phyloP scores from a whole-genome alignment of 2,113 vertebrate genomes.

The Limanda limanda region DNA sequence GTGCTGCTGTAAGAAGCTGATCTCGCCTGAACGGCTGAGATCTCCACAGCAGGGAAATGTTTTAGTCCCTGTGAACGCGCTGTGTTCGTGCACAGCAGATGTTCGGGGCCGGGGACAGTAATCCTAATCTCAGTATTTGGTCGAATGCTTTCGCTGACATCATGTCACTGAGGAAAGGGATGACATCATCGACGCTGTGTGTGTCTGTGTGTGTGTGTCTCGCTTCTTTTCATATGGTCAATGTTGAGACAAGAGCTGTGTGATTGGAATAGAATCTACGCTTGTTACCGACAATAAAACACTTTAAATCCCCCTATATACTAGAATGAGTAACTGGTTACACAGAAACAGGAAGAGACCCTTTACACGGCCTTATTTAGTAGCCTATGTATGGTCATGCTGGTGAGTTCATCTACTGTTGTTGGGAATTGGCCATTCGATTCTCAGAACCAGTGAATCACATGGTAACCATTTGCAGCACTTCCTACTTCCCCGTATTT shows the following conservation, averaged over 20 bases:
- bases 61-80: conserved; percentile 1
- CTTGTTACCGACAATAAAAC: not conserved
- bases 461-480: not conserved
- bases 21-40: conserved; percentile 14
- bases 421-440: conserved; percentile 42
- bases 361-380: conserved; percentile 10
- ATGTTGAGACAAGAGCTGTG: not conserved
- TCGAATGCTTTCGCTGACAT: conserved; percentile 53
- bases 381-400: conserved; percentile 22
- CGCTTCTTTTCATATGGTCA: conserved; percentile 7
- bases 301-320: not conserved
- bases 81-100: conserved; percentile 61
- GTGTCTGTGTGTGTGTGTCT: conserved; percentile 6
- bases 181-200: conserved; percentile 37
- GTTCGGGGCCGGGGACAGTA: conserved; percentile 61
- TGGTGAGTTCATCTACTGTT: conserved; percentile 45
- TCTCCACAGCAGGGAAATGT: conserved; percentile 29
- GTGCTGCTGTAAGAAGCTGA: conserved; percentile 5
- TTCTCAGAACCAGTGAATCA: conserved; percentile 50
- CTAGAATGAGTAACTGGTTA: not conserved
- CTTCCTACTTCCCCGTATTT: conserved; percentile 36
- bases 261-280: not conserved
- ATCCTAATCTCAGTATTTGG: conserved; percentile 76
- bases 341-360: not conserved
- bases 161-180: conserved; percentile 32